These are phyloP conservation scores for Hypena proboscidalis DNA, from an alignment of 2,888 invertebrate species.

Conservation along the genomic window DNA sequence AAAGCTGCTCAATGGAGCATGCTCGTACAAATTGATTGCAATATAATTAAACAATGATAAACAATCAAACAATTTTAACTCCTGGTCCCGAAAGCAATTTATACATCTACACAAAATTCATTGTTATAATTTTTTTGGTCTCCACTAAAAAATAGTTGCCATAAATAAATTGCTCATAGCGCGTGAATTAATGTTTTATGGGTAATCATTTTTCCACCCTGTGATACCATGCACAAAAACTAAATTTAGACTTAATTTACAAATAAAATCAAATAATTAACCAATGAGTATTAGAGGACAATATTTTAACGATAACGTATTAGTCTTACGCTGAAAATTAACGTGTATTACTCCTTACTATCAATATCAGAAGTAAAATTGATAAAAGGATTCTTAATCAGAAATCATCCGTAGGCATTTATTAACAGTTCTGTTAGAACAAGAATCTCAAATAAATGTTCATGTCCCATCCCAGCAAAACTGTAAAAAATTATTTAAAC, in stretches of 20 bases:
- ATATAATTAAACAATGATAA: slow-evolving; percentile 24
- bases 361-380: slow-evolving; percentile 33
- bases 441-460: background rate
- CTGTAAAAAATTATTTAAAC: slow-evolving; percentile 5
- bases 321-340: slow-evolving; percentile 12
- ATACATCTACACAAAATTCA: slow-evolving; percentile 52
- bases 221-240: slow-evolving; percentile 66
- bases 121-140: slow-evolving; percentile 56
- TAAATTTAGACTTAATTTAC: slow-evolving; percentile 52
- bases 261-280: slow-evolving; percentile 52
- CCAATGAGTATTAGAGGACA: slow-evolving; percentile 60
- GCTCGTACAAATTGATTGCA: slow-evolving; percentile 23
- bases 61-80: slow-evolving; percentile 48
- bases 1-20: slow-evolving; percentile 4
- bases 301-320: slow-evolving; percentile 32
- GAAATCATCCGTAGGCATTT: slow-evolving; percentile 6
- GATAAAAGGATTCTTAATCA: slow-evolving; percentile 26
- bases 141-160: slow-evolving; percentile 42
- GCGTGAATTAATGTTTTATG: slow-evolving; percentile 40
- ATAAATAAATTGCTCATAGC: slow-evolving; percentile 33
- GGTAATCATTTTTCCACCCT: slow-evolving; percentile 63
- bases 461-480: slow-evolving; percentile 6
- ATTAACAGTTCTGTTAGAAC: slow-evolving; percentile 13
- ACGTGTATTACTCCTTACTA: slow-evolving; percentile 25
- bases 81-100: slow-evolving; percentile 67